Conservation (phyloP, 1,140 invertebrate genomes). For the Alviniconcha marisindica region DNA sequence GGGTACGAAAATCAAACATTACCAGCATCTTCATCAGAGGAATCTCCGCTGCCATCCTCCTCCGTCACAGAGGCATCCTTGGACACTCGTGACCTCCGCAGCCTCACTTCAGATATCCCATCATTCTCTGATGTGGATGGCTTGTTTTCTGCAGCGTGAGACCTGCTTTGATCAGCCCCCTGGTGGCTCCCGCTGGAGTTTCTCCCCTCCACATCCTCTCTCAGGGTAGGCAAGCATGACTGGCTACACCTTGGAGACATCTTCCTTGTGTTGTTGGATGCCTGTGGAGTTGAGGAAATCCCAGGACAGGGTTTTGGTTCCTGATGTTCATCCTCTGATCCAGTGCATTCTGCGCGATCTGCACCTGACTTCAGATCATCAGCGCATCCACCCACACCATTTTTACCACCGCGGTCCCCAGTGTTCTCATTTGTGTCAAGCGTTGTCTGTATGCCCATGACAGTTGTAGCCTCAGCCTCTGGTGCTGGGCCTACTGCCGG, state of each 20-base stretch:
- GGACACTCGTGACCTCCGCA: constrained; percentile 14
- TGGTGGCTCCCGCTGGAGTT: neutral
- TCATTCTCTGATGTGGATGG: neutral
- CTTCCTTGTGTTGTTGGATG: too few relatives aligned
- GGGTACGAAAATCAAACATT: neutral
- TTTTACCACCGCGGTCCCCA: too few relatives aligned
- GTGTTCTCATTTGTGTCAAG: neutral
- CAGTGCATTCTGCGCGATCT: too few relatives aligned
- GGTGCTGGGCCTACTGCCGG: neutral
- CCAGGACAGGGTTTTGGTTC: too few relatives aligned
- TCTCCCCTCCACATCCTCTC: too few relatives aligned
- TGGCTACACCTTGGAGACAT: too few relatives aligned
- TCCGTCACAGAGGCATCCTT: constrained; percentile 19
- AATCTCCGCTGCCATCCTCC: constrained; percentile 49
- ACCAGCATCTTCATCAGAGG: constrained; percentile 60
- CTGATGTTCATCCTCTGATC: too few relatives aligned
- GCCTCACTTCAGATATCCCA: neutral
- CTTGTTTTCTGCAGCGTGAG: neutral
- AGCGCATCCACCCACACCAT: too few relatives aligned
- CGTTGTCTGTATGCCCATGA: neutral
- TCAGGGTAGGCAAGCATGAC: too few relatives aligned
- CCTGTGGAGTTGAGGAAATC: too few relatives aligned
- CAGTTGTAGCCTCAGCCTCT: neutral
- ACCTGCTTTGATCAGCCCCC: neutral
- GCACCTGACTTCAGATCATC: too few relatives aligned